A percentile compares a stretch with the other conserved stretches of the same genome.
These are phyloP conservation scores for Tenthredo notha DNA, from an alignment of 2,888 invertebrate species.

Conservation along the genomic window DNA sequence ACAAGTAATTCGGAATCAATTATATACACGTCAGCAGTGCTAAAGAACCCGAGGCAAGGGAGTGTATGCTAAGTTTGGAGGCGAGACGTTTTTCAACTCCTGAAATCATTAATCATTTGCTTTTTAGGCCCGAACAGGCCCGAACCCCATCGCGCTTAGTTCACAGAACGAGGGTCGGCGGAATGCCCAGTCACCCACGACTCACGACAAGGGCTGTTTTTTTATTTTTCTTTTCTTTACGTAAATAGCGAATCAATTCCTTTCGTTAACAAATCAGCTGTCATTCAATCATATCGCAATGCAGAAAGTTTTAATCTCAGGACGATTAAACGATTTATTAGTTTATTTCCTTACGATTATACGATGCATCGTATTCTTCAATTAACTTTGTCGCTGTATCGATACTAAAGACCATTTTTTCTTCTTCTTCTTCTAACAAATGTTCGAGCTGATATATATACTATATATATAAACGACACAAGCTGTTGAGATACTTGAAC, in stretches of 20 bases:
- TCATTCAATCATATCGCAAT: neutral
- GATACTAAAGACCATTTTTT: neutral
- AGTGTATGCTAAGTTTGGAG: conserved; percentile 53
- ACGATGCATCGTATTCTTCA: neutral
- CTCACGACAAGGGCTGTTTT: conserved; percentile 67
- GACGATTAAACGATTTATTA: neutral
- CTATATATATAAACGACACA: neutral
- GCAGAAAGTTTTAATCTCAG: neutral
- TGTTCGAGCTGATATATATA: neutral
- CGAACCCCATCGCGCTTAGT: conserved; percentile 76
- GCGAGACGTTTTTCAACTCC: conserved; percentile 65
- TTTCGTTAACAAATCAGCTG: conserved; percentile 41
- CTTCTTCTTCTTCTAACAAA: neutral
- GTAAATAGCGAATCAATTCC: conserved; percentile 50
- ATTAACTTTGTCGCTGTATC: neutral
- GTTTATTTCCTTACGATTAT: neutral
- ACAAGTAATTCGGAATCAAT: conserved; percentile 74
- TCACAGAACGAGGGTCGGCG: conserved; percentile 74
- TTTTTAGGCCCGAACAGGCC: conserved; percentile 70
- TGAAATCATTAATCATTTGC: conserved; percentile 76
- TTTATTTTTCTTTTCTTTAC: too few species aligned
- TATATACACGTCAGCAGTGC: conserved; percentile 63
- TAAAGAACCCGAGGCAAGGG: conserved; percentile 53
- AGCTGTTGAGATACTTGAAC: conserved; percentile 10
- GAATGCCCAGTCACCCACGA: conserved; percentile 74